Base-by-base conservation (phyloP, 2,797 vertebrate genomes). In the Monodelphis domestica region DNA sequence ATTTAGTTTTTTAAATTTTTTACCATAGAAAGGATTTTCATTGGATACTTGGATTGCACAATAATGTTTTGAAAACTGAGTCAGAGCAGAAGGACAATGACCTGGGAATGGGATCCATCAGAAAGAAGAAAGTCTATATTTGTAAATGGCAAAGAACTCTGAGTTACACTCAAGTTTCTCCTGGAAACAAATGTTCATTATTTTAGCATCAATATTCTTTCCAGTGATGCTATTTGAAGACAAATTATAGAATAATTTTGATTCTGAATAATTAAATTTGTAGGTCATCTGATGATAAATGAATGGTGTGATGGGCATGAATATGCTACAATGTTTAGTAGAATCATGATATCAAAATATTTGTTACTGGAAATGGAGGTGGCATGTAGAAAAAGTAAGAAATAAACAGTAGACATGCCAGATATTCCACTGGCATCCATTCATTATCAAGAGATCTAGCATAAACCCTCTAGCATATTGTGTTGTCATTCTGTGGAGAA, bases 1-100 rank as follows among this genome's bases (percentile, higher is more conserved):
- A 89, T 52, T 94, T 84, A 38, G 30, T 2, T 88, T 89, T n/a
- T 59, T n/a, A n/a, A n/a, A 30, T 28, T 91, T 78, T 95, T 50
- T 26, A 12, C 84, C 50, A 84, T 84, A 10, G 26, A 84, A 84
- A n/a, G 9, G 24, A 10, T 84, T 84, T 84, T 84, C 21, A 26
- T 50, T 84, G 38, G 70, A 11, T 7, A 2, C 21, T 50, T 11
- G 70, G 26, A 84, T 84, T 4, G 70, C 9, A 28, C 10, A 11
- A 1, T 84, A 84, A 84, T 84, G 38, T 84, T 50, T 84, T 84
- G 38, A 84, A 84, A 84, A 45, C 4, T 84, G 70, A 78, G n/a
- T 78, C 63, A 78, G n/a, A n/a, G 24, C 11, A 7, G n/a, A 84
- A 45, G 24, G 38, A 50, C 70, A 84, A 50, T 84, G 38, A 50